Percentiles rank a stretch among this genome's conserved stretches.
Conservation (phyloP, 35 echinoderm and acorn worm genomes). For the Apostichopus parvimensis region DNA sequence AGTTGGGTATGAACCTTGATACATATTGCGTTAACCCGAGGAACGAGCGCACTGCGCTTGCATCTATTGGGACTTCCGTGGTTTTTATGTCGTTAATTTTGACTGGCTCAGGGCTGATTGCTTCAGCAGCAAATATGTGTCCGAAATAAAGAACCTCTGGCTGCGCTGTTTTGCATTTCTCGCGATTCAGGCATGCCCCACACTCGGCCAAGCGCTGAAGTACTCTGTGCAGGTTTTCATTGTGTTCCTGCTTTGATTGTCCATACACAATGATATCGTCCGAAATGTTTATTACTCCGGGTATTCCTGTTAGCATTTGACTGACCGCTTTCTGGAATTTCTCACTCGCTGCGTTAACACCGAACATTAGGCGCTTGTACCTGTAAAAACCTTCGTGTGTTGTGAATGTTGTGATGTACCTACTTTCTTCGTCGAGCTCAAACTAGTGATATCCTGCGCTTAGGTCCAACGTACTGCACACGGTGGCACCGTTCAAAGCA, state of each 20-base stretch:
- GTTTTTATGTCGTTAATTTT: conserved; percentile 6
- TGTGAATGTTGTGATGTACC: no score
- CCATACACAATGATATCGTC: conserved; percentile 82
- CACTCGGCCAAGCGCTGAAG: conserved; percentile 54
- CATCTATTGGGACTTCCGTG: not conserved
- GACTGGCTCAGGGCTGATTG: conserved; percentile 45
- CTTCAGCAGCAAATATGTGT: conserved; percentile 61
- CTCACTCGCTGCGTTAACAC: no score
- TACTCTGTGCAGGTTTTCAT: conserved; percentile 57
- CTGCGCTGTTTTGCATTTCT: conserved; percentile 62
- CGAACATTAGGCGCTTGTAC: no score
- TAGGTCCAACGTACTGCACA: conserved; percentile 72
- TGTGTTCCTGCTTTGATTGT: conserved; percentile 46
- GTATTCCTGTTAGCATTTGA: conserved; percentile 62
- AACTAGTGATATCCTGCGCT: conserved; percentile 72
- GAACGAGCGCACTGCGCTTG: conserved; percentile 29
- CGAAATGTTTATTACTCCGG: conserved; percentile 55
- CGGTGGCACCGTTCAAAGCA: conserved; percentile 51
- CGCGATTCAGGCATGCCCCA: conserved; percentile 58
- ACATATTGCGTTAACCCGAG: conserved; percentile 50
- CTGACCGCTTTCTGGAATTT: conserved; percentile 12
- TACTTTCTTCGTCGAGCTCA: not conserved
- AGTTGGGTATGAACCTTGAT: conserved; percentile 72
- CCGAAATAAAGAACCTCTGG: conserved; percentile 61
- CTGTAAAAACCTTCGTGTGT: no score